Conservation (phyloP, 2,797 vertebrate species). For the Phoxinus dragarum region DNA sequence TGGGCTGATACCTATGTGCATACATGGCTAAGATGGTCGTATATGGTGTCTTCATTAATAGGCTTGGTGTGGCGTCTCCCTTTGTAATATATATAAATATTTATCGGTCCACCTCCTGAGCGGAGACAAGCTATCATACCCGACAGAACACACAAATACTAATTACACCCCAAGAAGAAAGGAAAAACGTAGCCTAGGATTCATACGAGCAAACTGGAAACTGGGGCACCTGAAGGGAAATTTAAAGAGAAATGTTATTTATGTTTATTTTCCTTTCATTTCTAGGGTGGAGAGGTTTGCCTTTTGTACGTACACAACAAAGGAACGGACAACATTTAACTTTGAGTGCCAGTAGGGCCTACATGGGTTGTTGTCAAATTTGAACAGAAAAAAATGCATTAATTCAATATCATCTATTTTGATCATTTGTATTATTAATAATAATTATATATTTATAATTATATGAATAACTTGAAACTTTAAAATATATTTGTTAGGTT, state of each 20-base stretch:
- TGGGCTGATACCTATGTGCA: constrained; percentile 98
- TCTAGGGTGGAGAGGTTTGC: constrained; percentile 1
- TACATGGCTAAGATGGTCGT: constrained; percentile 91
- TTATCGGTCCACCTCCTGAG: constrained; percentile 79
- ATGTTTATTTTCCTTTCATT: constrained; percentile 62
- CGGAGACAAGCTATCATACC: constrained; percentile 56
- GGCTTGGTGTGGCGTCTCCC: constrained; percentile 78
- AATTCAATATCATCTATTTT: not conserved
- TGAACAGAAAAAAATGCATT: not conserved
- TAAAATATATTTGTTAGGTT: too few relatives aligned
- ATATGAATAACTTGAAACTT: too few relatives aligned
- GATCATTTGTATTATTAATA: too few relatives aligned
- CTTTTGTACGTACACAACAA: not conserved
- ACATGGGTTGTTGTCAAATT: not conserved
- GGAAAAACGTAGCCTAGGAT: constrained; percentile 54
- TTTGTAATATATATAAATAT: constrained; percentile 86
- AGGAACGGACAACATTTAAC: not conserved
- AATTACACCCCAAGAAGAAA: constrained; percentile 63
- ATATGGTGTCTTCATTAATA: constrained; percentile 92
- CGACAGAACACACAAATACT: constrained; percentile 55
- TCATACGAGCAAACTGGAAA: constrained; percentile 49
- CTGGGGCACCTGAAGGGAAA: constrained; percentile 48
- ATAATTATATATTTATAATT: too few relatives aligned
- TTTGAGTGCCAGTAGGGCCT: not conserved
- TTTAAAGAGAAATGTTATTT: constrained; percentile 44